Conservation (phyloP, 2,888 invertebrate species). For the Fabriciana adippe region DNA sequence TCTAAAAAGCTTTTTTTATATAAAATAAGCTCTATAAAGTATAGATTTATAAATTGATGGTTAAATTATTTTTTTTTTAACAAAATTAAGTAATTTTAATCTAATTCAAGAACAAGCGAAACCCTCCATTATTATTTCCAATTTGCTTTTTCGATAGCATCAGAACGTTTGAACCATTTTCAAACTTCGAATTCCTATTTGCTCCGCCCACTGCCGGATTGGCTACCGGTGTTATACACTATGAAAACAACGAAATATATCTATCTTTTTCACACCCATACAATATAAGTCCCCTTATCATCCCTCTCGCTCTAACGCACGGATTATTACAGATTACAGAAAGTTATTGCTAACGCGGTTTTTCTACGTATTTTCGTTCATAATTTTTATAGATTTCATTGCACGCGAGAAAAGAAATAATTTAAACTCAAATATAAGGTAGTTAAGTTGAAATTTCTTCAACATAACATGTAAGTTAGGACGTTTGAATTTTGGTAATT, state of each 20-base stretch:
- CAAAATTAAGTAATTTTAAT: constrained; percentile 15
- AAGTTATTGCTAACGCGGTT: constrained; percentile 70
- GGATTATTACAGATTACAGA: constrained; percentile 70
- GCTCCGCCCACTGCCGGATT: constrained; percentile 69
- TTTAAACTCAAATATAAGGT: too few species aligned
- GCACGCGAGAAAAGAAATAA: neutral
- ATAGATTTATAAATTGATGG: too few species aligned
- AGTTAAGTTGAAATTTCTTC: constrained; percentile 30
- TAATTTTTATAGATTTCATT: constrained; percentile 62
- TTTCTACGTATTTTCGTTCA: constrained; percentile 67
- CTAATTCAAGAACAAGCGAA: constrained; percentile 25
- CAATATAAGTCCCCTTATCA: constrained; percentile 34
- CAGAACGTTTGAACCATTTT: constrained; percentile 53
- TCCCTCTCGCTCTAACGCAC: constrained; percentile 58
- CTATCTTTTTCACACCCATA: constrained; percentile 56
- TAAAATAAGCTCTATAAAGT: too few species aligned
- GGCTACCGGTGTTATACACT: constrained; percentile 65
- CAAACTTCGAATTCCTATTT: constrained; percentile 50
- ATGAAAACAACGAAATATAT: constrained; percentile 52
- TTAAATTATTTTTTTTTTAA: neutral
- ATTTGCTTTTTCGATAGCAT: constrained; percentile 42
- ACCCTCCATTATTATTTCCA: constrained; percentile 38
- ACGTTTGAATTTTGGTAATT: too few species aligned
- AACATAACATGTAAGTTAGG: constrained; percentile 34
- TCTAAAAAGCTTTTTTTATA: too few species aligned